These are phyloP conservation scores for Miltochrista miniata DNA, from an alignment of 2,888 invertebrate genomes.

Conservation along the genomic window DNA sequence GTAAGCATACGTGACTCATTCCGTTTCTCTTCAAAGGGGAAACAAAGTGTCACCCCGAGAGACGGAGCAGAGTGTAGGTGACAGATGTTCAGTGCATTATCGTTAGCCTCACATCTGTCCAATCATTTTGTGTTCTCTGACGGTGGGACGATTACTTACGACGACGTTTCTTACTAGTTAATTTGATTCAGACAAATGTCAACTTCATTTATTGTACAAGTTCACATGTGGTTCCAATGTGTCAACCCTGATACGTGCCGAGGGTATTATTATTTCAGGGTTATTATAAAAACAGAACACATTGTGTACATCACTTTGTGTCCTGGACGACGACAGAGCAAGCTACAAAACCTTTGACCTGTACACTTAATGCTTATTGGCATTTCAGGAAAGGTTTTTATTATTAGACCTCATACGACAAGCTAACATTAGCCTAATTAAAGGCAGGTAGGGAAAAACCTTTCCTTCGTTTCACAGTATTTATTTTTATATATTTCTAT, in stretches of 20 bases:
- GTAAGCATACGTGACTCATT: not conserved
- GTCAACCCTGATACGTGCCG: not conserved
- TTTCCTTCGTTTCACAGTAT: too few relatives aligned
- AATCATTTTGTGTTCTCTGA: not conserved
- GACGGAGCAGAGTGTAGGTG: not conserved
- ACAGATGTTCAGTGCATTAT: slow-evolving; percentile 7
- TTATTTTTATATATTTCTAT: too few relatives aligned
- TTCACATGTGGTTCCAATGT: not conserved
- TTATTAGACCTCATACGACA: too few relatives aligned
- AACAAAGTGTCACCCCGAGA: not conserved
- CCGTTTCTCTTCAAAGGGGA: not conserved
- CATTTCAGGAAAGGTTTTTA: too few relatives aligned
- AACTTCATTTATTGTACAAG: not conserved
- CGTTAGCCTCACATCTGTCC: slow-evolving; percentile 6
- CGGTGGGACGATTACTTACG: not conserved
- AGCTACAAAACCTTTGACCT: too few relatives aligned
- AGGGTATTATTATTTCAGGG: not conserved
- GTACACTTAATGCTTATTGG: too few relatives aligned
- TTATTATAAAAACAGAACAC: not conserved
- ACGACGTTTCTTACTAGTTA: not conserved
- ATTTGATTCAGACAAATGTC: slow-evolving; percentile 1
- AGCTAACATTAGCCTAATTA: too few relatives aligned
- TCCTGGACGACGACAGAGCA: too few relatives aligned
- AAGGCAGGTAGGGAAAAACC: too few relatives aligned
- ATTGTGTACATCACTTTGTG: too few relatives aligned